phyloP scores from a whole-genome alignment of 2,797 vertebrate species.

The Mormyrops boulengeri region DNA sequence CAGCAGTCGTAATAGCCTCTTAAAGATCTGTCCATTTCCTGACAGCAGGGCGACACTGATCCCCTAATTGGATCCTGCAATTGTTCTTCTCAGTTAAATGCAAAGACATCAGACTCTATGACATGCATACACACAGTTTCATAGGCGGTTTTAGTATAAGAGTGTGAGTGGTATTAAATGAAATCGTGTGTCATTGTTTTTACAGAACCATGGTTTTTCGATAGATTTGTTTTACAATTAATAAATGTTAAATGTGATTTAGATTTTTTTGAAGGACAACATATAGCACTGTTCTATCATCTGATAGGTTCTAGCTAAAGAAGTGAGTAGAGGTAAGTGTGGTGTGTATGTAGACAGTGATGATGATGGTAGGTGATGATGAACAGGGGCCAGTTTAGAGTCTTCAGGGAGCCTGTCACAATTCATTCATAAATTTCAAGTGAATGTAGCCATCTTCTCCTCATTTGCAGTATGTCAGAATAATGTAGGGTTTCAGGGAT shows the following conservation, averaged over 20 bases:
- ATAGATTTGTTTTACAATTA: background rate
- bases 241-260: background rate
- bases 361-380: background rate
- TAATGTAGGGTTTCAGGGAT: background rate
- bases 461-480: background rate
- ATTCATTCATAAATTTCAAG: background rate
- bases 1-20: constrained; percentile 1
- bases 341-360: background rate
- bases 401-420: constrained; percentile 13
- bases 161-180: background rate
- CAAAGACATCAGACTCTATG: background rate
- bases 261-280: background rate
- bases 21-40: constrained; percentile 12
- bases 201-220: background rate
- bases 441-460: background rate
- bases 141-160: background rate
- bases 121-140: background rate
- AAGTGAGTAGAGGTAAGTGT: background rate
- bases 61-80: background rate
- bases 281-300: background rate
- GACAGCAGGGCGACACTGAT: background rate
- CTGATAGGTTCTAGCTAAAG: background rate
- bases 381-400: background rate
- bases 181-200: background rate
- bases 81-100: background rate